These are phyloP conservation scores for Oedothorax gibbosus DNA, from an alignment of 1,140 invertebrate species.

Conservation along the genomic window DNA sequence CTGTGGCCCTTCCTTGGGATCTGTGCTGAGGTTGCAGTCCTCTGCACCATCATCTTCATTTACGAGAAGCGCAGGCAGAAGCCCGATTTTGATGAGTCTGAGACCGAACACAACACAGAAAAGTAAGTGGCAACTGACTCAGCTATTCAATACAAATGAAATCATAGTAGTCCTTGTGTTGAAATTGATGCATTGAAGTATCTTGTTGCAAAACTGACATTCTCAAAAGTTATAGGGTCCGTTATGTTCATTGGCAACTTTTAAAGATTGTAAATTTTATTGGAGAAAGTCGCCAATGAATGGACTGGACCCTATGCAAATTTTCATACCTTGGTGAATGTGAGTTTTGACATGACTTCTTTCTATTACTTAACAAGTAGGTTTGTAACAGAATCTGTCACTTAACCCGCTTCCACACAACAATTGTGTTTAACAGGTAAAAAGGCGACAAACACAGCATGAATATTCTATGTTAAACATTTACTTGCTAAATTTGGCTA, in stretches of 20 bases:
- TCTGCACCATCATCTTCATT: slow-evolving; percentile 94
- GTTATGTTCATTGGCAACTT: not conserved
- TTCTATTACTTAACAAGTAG: no score
- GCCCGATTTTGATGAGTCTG: slow-evolving; percentile 90
- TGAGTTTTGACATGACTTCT: no score
- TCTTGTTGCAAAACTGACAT: not conserved
- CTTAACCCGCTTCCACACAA: no score
- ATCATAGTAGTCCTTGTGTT: no score
- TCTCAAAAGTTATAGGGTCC: not conserved
- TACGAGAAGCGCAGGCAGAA: slow-evolving; percentile 95
- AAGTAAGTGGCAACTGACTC: slow-evolving; percentile 75
- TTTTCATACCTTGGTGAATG: no score
- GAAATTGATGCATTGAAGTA: not conserved
- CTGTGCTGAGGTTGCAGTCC: slow-evolving; percentile 89
- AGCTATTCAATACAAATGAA: not conserved
- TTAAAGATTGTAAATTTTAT: not conserved
- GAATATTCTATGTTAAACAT: no score
- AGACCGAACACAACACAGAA: slow-evolving; percentile 86
- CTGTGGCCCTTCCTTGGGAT: slow-evolving; percentile 95
- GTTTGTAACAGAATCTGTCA: no score
- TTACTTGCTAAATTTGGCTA: no score
- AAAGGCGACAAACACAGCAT: no score
- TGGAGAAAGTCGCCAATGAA: not conserved
- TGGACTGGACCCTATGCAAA: no score
- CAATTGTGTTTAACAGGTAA: no score